These are phyloP conservation scores for Gymnocypris eckloni DNA, from an alignment of 2,797 vertebrate genomes.

Conservation along the genomic window DNA sequence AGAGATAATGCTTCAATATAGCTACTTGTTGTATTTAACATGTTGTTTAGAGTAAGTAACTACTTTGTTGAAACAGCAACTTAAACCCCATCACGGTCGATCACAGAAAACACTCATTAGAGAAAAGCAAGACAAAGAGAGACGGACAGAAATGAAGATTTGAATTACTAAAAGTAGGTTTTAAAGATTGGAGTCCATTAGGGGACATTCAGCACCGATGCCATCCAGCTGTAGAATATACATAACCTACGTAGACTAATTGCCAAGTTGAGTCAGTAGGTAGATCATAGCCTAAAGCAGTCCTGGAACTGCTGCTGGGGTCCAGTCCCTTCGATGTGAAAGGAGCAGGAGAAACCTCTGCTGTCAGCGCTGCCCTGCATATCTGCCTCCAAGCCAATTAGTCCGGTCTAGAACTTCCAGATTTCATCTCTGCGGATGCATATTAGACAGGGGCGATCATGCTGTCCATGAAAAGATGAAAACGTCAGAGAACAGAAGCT, in stretches of 20 bases:
- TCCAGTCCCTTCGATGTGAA: conserved; percentile 41
- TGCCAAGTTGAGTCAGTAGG: conserved; percentile 29
- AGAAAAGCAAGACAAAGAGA: neutral
- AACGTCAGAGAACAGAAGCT: conserved; percentile 2
- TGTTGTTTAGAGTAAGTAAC: neutral
- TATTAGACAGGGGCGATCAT: conserved; percentile 23
- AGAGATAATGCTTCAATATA: neutral
- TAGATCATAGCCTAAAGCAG: conserved; percentile 31
- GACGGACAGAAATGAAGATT: neutral
- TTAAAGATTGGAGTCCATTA: conserved; percentile 13
- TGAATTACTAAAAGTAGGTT: neutral
- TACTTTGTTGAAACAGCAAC: neutral
- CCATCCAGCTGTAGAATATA: neutral
- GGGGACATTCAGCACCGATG: neutral
- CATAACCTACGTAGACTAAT: conserved; percentile 32
- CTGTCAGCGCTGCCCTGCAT: conserved; percentile 20
- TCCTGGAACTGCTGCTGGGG: conserved; percentile 40
- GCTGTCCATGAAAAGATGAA: conserved; percentile 11
- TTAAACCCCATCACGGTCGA: neutral
- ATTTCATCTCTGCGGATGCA: conserved; percentile 38
- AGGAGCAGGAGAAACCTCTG: conserved; percentile 17
- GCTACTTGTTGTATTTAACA: neutral
- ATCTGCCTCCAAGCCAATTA: conserved; percentile 50
- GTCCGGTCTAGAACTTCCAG: conserved; percentile 30
- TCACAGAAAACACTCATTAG: conserved; percentile 7